Conservation (phyloP, 2,797 vertebrate species). For the Poeciliopsis presidionis region DNA sequence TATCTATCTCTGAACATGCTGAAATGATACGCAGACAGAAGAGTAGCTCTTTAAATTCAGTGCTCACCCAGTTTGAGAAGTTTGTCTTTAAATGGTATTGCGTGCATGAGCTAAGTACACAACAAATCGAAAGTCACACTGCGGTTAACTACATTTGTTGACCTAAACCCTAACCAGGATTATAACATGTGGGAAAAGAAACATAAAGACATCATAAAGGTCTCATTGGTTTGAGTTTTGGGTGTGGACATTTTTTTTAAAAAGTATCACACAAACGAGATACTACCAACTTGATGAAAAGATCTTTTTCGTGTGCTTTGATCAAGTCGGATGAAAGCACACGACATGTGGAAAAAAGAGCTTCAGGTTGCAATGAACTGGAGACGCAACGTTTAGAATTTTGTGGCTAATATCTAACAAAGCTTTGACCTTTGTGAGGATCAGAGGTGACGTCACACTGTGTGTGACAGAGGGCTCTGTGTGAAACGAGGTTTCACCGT, state of each 20-base stretch:
- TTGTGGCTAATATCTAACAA: neutral
- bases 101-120: slow-evolving; percentile 32
- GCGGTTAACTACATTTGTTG: slow-evolving; percentile 43
- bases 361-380: slow-evolving; percentile 1
- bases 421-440: neutral
- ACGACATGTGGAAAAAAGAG: neutral
- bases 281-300: slow-evolving; percentile 10
- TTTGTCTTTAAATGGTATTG: neutral
- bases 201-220: slow-evolving; percentile 35
- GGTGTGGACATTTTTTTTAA: slow-evolving; percentile 36
- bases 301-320: slow-evolving; percentile 23
- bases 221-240: slow-evolving; percentile 48
- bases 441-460: neutral
- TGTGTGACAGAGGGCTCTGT: neutral
- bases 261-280: neutral
- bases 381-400: neutral
- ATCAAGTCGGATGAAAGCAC: neutral
- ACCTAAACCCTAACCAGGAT: slow-evolving; percentile 6
- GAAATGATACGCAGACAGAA: neutral
- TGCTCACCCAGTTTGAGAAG: slow-evolving; percentile 1
- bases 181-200: slow-evolving; percentile 14
- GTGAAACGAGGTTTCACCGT: neutral
- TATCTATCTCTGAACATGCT: neutral
- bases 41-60: neutral
- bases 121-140: neutral